Evolutionary conservation across 2,888 invertebrate species (phyloP), one percentile per base, ranked within the genome.

Genomic region (Caenorhabditis panamensis): DNA sequence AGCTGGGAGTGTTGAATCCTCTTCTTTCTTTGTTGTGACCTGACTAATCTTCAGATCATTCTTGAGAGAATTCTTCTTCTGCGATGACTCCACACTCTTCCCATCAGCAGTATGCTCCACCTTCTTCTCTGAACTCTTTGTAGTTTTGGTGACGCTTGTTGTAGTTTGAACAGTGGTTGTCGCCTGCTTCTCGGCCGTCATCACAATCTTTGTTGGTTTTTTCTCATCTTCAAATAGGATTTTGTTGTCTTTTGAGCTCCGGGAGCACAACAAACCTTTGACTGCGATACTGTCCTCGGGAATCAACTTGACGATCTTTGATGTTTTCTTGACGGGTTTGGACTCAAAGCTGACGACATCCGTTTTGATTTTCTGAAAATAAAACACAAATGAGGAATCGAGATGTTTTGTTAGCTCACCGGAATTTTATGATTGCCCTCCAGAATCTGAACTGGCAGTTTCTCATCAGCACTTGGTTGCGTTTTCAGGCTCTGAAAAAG

Each of bases 81-180:
- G 78, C 3, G 58, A 59, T 11, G 75, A 72, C 41, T 84, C 84
- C 0, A 84, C 82, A 49, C 73, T 81, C 31, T 82, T 84, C 13
- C 79, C 82, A 62, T 80, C 79, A 8, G 84, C 28, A 20, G 75
- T 78, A 13, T 82, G 84, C 37, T 82, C 82, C 13, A 77, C 36
- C 63, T 81, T 82, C 51, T 73, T 78, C 44, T 82, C 82, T 1
- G 78, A 82, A 63, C 59, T 73, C 20, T 77, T 68, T 18, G 82
- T 68, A n/a, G 67, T 82, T 49, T 62, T 36, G 9, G 75, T 78
- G 16, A 79, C 67, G 44, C 77, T 83, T 13, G 84, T 84, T 54
- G 82, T 84, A 37, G 84, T 84, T 36, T 82, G 80, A 44, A 80
- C 82, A 22, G 82, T 84, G 53, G 84, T 82, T 31, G 82, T 82